phyloP scores from a whole-genome alignment of 1,140 invertebrate genomes.

The Psix sp. region DNA sequence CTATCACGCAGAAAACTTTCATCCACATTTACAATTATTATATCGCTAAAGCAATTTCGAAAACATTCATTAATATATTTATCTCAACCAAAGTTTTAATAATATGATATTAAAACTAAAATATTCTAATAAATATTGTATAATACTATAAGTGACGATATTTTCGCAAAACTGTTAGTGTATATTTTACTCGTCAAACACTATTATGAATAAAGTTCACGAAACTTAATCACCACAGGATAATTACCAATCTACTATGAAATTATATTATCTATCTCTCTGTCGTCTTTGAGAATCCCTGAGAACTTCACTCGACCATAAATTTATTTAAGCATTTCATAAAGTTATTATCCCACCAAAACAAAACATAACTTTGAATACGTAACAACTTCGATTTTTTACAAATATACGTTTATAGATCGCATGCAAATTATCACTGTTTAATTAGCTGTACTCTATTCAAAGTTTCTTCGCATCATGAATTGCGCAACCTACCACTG shows the following conservation, averaged over 20 bases:
- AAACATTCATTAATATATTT: no score
- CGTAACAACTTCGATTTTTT: no score
- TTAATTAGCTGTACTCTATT: no score
- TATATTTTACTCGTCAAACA: conserved; percentile 30
- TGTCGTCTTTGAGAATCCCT: conserved; percentile 49
- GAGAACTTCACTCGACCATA: conserved; percentile 39
- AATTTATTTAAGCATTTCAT: conserved; percentile 52
- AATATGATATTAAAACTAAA: no score
- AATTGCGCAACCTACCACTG: no score
- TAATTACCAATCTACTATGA: conserved; percentile 54
- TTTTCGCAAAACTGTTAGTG: conserved; percentile 8
- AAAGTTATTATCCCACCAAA: background rate
- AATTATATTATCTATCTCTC: conserved; percentile 53
- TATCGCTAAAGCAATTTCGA: no score
- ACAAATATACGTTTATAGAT: no score
- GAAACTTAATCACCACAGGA: conserved; percentile 42
- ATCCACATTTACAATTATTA: no score
- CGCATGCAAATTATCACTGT: no score
- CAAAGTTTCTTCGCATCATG: no score
- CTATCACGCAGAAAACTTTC: no score
- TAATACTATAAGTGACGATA: background rate
- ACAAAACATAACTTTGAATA: background rate
- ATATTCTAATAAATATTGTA: background rate
- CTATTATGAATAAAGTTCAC: conserved; percentile 50
- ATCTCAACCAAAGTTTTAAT: no score